phyloP scores from a whole-genome alignment of 2,113 vertebrate genomes.

The Xiphias gladius region DNA sequence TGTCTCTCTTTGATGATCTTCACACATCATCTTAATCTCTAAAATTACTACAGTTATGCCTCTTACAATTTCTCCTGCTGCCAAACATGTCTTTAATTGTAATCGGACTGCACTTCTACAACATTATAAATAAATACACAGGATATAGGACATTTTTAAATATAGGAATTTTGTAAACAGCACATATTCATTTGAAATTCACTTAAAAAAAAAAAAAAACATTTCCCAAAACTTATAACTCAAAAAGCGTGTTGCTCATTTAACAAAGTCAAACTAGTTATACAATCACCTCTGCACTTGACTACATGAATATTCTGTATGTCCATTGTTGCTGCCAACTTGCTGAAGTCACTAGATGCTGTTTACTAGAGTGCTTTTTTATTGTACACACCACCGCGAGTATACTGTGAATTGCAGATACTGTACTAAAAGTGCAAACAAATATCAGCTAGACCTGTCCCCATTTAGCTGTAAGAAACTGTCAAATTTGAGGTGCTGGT shows the following conservation, averaged over 20 bases:
- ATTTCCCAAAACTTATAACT: background rate
- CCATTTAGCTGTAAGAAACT: constrained; percentile 37
- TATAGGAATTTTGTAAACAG: background rate
- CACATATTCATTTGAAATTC: background rate
- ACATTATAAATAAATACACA: background rate
- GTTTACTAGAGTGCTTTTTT: constrained; percentile 25
- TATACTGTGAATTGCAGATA: constrained; percentile 8
- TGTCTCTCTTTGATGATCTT: background rate
- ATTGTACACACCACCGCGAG: constrained; percentile 24
- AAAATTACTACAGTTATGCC: background rate
- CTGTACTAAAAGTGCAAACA: constrained; percentile 41
- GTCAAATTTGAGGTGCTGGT: constrained; percentile 54
- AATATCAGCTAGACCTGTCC: constrained; percentile 47
- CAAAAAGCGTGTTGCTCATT: background rate
- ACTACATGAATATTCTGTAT: background rate
- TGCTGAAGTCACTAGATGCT: constrained; percentile 20
- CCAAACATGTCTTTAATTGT: background rate
- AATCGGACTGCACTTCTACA: background rate
- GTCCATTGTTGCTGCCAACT: background rate
- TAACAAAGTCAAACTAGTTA: background rate
- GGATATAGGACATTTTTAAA: background rate
- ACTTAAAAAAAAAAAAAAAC: too few relatives aligned
- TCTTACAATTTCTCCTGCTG: background rate
- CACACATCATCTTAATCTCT: background rate
- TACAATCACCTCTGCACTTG: background rate